Percentiles rank a stretch among this genome's conserved stretches.
These are phyloP conservation scores for Hypotaenidia philippensis DNA, from an alignment of 2,797 vertebrate genomes.

Conservation along the genomic window DNA sequence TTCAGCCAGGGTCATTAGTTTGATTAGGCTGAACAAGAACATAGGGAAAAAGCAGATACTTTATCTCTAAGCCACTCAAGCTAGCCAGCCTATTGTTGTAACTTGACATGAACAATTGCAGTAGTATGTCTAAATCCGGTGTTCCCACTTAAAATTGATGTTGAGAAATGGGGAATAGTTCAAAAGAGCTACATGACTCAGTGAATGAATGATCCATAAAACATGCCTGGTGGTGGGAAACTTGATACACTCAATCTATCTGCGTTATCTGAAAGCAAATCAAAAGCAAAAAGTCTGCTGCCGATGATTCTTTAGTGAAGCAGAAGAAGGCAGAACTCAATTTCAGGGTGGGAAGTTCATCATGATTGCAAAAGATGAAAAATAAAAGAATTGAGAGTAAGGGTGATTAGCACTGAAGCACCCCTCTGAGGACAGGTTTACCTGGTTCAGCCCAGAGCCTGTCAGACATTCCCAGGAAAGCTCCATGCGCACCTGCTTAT, in stretches of 20 bases:
- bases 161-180: conserved; percentile 35
- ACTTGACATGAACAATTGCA: conserved; percentile 19
- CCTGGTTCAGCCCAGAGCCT: not conserved
- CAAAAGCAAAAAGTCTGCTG: not conserved
- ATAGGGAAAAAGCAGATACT: not conserved
- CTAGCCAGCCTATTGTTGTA: not conserved
- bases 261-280: conserved; percentile 26
- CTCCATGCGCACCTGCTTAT: not conserved
- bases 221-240: not conserved
- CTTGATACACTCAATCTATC: not conserved
- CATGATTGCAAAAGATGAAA: not conserved
- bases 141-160: conserved; percentile 1
- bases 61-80: not conserved
- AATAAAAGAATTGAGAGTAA: not conserved
- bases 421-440: not conserved
- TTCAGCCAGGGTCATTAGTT: not conserved
- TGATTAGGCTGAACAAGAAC: not conserved
- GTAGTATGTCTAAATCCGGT: not conserved
- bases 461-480: not conserved
- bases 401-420: not conserved
- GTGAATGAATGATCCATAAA: conserved; percentile 21
- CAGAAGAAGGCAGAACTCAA: not conserved
- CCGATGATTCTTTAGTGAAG: not conserved
- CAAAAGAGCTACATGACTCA: conserved; percentile 24
- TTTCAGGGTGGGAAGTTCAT: not conserved